Evolutionary conservation across 2,888 invertebrate genomes (phyloP).

Genomic region (Peribatodes rhomboidaria): DNA sequence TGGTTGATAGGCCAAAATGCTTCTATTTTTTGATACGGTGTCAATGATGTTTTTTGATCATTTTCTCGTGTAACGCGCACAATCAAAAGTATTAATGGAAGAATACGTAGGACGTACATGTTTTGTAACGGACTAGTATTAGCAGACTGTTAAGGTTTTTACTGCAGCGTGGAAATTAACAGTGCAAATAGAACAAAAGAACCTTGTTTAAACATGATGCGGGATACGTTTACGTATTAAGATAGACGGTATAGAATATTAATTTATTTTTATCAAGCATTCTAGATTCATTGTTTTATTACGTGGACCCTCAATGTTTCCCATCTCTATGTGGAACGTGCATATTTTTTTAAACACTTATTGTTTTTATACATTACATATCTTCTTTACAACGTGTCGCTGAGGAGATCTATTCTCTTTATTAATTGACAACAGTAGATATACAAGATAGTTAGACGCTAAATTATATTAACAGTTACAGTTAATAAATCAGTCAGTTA

Average conservation of each 20-base stretch:
- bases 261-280: neutral
- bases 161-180: neutral
- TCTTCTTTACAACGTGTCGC: too few species aligned
- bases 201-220: neutral
- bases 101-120: neutral
- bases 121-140: neutral
- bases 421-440: too few species aligned
- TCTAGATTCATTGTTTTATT: neutral
- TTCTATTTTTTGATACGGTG: neutral
- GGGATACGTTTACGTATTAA: neutral
- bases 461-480: too few species aligned
- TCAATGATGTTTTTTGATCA: neutral
- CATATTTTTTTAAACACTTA: too few species aligned
- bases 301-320: too few species aligned
- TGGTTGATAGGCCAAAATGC: conserved; percentile 1
- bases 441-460: too few species aligned
- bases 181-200: conserved; percentile 6
- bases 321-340: too few species aligned
- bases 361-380: too few species aligned
- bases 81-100: neutral
- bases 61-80: neutral
- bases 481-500: too few species aligned
- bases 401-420: too few species aligned
- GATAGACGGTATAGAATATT: conserved; percentile 4
- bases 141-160: neutral